These are phyloP conservation scores for Atherix ibis DNA, from an alignment of 2,888 invertebrate genomes.

Conservation along the genomic window DNA sequence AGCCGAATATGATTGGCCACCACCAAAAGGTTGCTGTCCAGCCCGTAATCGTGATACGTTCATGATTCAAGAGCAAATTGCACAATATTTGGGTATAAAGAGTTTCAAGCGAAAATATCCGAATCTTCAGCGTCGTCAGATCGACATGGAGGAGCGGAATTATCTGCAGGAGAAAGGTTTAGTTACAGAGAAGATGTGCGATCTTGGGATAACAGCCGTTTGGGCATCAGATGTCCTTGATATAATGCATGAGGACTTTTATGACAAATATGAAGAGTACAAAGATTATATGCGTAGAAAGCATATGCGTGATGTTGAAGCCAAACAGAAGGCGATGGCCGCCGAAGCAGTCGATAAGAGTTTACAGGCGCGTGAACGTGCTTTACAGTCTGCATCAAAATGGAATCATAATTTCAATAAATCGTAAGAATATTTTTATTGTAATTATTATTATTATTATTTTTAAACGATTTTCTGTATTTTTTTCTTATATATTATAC, in stretches of 20 bases:
- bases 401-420: slow-evolving; percentile 82
- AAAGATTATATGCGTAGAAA: slow-evolving; percentile 41
- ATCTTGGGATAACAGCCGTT: slow-evolving; percentile 83
- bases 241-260: slow-evolving; percentile 90
- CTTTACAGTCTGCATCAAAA: slow-evolving; percentile 68
- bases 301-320: slow-evolving; percentile 51
- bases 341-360: slow-evolving; percentile 29
- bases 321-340: slow-evolving; percentile 45
- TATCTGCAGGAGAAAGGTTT: slow-evolving; percentile 68
- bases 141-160: slow-evolving; percentile 83
- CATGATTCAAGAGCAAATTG: slow-evolving; percentile 94
- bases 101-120: slow-evolving; percentile 94
- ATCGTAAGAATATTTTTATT: slow-evolving; percentile 21
- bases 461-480: background rate
- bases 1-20: slow-evolving; percentile 89
- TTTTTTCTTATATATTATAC: too few relatives aligned
- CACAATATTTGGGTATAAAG: slow-evolving; percentile 85
- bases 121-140: slow-evolving; percentile 65
- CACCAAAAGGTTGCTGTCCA: slow-evolving; percentile 37
- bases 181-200: slow-evolving; percentile 82
- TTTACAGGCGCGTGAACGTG: slow-evolving; percentile 51
- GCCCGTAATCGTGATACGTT: slow-evolving; percentile 52
- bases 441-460: background rate
- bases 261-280: slow-evolving; percentile 86
- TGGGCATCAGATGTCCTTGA: slow-evolving; percentile 86